phyloP scores from a whole-genome alignment of 1,140 invertebrate genomes.

The Calliphora vicina region DNA sequence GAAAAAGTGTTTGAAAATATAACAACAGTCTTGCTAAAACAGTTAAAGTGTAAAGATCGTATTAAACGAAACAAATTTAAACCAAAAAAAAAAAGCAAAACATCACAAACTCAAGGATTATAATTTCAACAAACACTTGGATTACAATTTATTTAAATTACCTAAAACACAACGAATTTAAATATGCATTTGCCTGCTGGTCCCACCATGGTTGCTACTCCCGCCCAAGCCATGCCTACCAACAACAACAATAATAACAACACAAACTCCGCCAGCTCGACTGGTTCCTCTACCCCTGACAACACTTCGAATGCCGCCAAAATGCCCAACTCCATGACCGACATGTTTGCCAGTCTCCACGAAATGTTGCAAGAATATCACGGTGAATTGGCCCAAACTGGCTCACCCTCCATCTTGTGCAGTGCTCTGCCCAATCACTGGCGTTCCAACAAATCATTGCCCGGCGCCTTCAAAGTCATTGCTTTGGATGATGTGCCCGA shows the following conservation, averaged over 20 bases:
- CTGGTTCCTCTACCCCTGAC: constrained; percentile 59
- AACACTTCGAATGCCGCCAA: constrained; percentile 45
- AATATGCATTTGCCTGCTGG: constrained; percentile 59
- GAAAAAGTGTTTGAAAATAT: background rate
- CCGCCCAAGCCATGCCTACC: constrained; percentile 49
- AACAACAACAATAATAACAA: constrained; percentile 35
- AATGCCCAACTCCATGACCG: constrained; percentile 69
- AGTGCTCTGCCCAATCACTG: constrained; percentile 90
- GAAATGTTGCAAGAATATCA: constrained; percentile 86
- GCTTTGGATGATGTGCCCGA: constrained; percentile 90
- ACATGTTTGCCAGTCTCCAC: constrained; percentile 74
- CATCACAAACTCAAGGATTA: background rate
- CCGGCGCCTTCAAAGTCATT: constrained; percentile 91
- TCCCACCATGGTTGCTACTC: constrained; percentile 58
- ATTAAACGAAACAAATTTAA: background rate
- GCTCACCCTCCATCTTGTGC: constrained; percentile 91
- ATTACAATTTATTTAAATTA: background rate
- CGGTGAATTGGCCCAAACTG: constrained; percentile 88
- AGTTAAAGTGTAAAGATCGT: constrained; percentile 25
- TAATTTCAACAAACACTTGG: background rate
- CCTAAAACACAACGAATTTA: constrained; percentile 9
- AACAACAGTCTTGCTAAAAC: background rate
- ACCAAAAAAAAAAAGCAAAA: background rate
- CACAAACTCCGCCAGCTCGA: constrained; percentile 51
- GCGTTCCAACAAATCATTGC: constrained; percentile 96